phyloP scores from a whole-genome alignment of 2,797 vertebrate genomes.

The Caiman crocodilus region DNA sequence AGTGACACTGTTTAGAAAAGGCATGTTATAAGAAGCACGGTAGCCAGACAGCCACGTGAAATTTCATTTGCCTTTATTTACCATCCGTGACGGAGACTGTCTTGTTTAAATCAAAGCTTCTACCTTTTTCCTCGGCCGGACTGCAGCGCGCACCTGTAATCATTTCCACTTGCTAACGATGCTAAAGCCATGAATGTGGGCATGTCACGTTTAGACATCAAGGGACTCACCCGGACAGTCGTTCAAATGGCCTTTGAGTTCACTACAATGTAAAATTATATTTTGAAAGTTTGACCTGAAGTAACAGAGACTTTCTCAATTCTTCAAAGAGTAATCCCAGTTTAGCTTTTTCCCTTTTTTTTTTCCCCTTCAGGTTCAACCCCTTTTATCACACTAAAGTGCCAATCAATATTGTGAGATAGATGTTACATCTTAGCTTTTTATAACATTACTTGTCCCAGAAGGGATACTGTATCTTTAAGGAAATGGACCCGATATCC shows the following conservation, averaged over 20 bases:
- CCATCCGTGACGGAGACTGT: conserved; percentile 12
- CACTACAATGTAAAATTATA: conserved; percentile 35
- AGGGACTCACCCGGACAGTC: conserved; percentile 58
- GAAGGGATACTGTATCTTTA: conserved; percentile 89
- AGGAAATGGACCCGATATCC: conserved; percentile 88
- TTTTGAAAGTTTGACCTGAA: conserved; percentile 68
- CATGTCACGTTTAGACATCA: conserved; percentile 55
- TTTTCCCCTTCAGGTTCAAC: conserved; percentile 84
- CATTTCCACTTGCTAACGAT: neutral
- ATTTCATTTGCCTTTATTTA: conserved; percentile 57
- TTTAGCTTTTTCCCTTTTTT: conserved; percentile 59
- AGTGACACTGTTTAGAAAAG: conserved; percentile 50
- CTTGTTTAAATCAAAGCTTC: conserved; percentile 22
- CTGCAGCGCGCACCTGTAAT: no score
- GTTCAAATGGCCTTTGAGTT: conserved; percentile 65
- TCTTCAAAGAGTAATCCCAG: conserved; percentile 78
- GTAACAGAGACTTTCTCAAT: conserved; percentile 61
- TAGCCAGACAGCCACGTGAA: conserved; percentile 25
- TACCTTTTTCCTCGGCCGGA: neutral
- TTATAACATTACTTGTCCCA: conserved; percentile 86
- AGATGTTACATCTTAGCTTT: conserved; percentile 86
- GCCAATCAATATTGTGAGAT: conserved; percentile 84
- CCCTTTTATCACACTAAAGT: conserved; percentile 87
- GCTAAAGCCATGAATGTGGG: conserved; percentile 28
- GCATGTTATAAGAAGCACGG: conserved; percentile 5